A percentile compares a stretch with the other conserved stretches of the same genome.
Conservation (phyloP, 2,888 invertebrate genomes). For the Agrochola lota region DNA sequence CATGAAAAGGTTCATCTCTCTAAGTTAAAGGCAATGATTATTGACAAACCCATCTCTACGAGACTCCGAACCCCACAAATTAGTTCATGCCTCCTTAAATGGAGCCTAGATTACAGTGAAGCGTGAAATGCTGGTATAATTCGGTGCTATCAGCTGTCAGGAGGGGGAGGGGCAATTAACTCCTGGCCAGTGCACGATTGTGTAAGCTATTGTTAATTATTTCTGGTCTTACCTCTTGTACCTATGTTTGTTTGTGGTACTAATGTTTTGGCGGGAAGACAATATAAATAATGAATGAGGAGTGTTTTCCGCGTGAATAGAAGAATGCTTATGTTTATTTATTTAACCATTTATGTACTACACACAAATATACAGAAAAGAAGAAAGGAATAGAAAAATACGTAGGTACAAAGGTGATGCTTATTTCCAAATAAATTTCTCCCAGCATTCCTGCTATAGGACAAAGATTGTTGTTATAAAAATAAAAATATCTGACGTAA, state of each 20-base stretch:
- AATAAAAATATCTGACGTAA: neutral
- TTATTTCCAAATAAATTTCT: neutral
- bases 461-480: neutral
- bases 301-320: neutral
- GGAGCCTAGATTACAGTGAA: conserved; percentile 72
- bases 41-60: conserved; percentile 46
- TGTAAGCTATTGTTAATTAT: conserved; percentile 69
- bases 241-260: conserved; percentile 41
- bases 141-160: conserved; percentile 76
- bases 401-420: too few relatives aligned
- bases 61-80: conserved; percentile 50
- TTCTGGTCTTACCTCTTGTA: conserved; percentile 49
- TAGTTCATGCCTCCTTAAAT: conserved; percentile 70
- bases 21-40: neutral
- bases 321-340: conserved; percentile 1
- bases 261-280: conserved; percentile 36
- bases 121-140: conserved; percentile 79
- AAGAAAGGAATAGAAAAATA: too few relatives aligned
- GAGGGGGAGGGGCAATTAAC: conserved; percentile 65
- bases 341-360: too few relatives aligned
- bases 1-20: too few relatives aligned
- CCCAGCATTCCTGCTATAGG: too few relatives aligned
- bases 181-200: conserved; percentile 52
- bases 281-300: neutral
- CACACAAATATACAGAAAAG: too few relatives aligned